Evolutionary conservation across 2,113 vertebrate species (phyloP).

Genomic region (Pseudorasbora parva): DNA sequence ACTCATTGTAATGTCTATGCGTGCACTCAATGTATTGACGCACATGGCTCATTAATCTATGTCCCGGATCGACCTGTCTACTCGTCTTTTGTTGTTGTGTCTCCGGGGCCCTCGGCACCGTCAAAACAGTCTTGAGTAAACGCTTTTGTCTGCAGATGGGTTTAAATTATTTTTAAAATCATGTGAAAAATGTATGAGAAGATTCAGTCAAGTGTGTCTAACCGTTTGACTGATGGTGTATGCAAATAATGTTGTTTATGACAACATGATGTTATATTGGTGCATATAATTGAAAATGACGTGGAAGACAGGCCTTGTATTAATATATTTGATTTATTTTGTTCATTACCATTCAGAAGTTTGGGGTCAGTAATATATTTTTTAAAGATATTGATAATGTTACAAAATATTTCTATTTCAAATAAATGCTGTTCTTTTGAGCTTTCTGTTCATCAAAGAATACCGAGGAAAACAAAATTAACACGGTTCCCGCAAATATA

Average conservation of each 20-base stretch:
- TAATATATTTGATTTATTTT: not conserved
- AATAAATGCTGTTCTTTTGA: not conserved
- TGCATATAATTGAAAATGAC: not conserved
- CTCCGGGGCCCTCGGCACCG: not conserved
- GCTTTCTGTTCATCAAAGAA: not conserved
- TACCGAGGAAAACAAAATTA: not conserved
- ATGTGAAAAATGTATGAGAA: conserved; percentile 12
- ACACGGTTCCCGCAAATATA: not conserved
- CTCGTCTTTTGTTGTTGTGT: conserved; percentile 3
- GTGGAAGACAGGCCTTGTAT: not conserved
- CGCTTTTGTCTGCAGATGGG: conserved; percentile 44
- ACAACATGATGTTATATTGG: not conserved
- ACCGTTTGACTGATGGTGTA: conserved; percentile 1
- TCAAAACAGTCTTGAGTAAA: conserved; percentile 23
- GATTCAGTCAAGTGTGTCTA: conserved; percentile 20
- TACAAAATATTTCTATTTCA: not conserved
- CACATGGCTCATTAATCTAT: conserved; percentile 38
- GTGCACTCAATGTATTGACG: conserved; percentile 24
- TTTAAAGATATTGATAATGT: not conserved
- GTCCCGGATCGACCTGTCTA: conserved; percentile 33
- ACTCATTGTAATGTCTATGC: conserved; percentile 1
- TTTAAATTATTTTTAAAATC: conserved; percentile 2
- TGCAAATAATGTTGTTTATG: not conserved
- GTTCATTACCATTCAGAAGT: too few species aligned
- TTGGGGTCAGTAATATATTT: too few species aligned